Conservation (phyloP, 2,113 vertebrate genomes). For the Tricholaema leucomelas region DNA sequence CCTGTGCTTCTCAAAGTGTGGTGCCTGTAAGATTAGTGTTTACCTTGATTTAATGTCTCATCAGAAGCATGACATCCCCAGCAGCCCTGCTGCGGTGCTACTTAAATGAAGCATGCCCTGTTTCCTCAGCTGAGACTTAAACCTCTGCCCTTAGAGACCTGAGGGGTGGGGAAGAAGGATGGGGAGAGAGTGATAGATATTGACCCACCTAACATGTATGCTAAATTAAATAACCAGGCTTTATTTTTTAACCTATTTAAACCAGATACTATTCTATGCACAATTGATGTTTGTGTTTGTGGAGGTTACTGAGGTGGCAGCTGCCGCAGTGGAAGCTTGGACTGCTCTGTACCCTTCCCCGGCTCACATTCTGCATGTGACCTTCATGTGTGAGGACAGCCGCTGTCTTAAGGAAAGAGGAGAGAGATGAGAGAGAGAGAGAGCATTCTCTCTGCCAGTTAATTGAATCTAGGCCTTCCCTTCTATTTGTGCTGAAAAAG, state of each 20-base stretch:
- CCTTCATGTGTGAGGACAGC: slow-evolving; percentile 41
- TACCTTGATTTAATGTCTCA: slow-evolving; percentile 80
- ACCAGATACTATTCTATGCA: background rate
- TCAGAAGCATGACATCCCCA: slow-evolving; percentile 66
- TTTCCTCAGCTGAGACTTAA: slow-evolving; percentile 72
- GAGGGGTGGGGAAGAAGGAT: slow-evolving; percentile 35
- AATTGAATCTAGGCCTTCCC: slow-evolving; percentile 44
- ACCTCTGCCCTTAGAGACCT: slow-evolving; percentile 66
- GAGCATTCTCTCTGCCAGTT: slow-evolving; percentile 44
- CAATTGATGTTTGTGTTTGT: background rate
- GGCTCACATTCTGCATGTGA: background rate
- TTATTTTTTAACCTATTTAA: slow-evolving; percentile 61
- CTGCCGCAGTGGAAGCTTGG: background rate
- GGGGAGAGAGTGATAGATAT: slow-evolving; percentile 51
- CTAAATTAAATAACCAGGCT: slow-evolving; percentile 54
- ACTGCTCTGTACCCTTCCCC: background rate
- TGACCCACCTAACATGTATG: slow-evolving; percentile 25
- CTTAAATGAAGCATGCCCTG: slow-evolving; percentile 74
- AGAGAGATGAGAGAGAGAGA: background rate
- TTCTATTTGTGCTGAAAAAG: slow-evolving; percentile 17
- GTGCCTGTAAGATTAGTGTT: slow-evolving; percentile 65
- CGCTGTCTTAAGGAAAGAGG: background rate
- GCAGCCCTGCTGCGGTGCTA: slow-evolving; percentile 37
- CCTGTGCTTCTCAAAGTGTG: slow-evolving; percentile 13
- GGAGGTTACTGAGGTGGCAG: slow-evolving; percentile 16